These are phyloP conservation scores for Thamnophis elegans DNA, from an alignment of 2,797 vertebrate species.

Conservation along the genomic window DNA sequence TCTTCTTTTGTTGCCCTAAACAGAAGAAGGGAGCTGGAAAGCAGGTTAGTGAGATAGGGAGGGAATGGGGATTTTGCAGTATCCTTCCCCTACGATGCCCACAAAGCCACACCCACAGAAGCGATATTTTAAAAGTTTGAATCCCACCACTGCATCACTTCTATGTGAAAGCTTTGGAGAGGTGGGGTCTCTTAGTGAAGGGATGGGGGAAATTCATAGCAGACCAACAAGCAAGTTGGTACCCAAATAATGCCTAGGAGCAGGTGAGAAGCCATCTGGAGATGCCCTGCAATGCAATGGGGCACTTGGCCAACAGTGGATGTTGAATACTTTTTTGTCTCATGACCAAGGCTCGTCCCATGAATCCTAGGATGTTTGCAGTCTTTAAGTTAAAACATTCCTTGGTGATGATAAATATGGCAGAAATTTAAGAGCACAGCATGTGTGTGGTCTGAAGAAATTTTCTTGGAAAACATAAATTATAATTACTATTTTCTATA, in stretches of 20 bases:
- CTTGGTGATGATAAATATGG: background rate
- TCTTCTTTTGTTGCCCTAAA: no score
- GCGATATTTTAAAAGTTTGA: no score
- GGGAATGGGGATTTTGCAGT: no score
- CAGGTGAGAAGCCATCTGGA: background rate
- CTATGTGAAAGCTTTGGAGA: background rate
- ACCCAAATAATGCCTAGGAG: background rate
- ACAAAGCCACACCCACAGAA: no score
- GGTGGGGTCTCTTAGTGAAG: background rate
- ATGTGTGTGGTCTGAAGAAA: slow-evolving; percentile 11
- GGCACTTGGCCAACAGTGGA: background rate
- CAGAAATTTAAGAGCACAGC: background rate
- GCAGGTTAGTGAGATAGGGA: no score
- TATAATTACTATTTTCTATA: background rate
- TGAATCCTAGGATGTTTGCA: background rate
- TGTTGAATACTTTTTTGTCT: background rate
- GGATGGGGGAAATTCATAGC: background rate
- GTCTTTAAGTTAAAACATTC: background rate
- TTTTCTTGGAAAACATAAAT: slow-evolving; percentile 25
- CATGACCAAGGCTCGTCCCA: no score
- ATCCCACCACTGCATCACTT: background rate
- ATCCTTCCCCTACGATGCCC: no score
- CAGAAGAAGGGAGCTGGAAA: no score
- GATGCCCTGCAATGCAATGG: no score
- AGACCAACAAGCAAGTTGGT: background rate